A percentile compares a stretch with the other conserved stretches of the same genome.
phyloP scores from a whole-genome alignment of 2,113 vertebrate genomes.

The Spea bombifrons region DNA sequence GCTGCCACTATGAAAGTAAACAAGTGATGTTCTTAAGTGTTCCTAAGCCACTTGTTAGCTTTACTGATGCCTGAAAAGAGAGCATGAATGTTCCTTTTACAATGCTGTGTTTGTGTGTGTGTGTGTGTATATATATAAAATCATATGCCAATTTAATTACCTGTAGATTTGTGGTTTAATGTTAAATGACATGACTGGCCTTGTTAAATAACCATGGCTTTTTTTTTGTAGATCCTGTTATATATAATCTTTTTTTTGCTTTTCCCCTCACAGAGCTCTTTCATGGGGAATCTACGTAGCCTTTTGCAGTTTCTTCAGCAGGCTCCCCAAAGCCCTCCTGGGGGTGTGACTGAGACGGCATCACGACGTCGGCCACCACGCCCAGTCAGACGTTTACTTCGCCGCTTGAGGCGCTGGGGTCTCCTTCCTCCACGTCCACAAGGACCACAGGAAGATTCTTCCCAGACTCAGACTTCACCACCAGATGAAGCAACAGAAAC shows the following conservation, averaged over 20 bases:
- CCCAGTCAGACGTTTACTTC: slow-evolving; percentile 72
- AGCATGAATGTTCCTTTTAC: too few species aligned
- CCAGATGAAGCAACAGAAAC: not conserved
- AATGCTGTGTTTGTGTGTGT: too few species aligned
- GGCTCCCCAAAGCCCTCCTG: slow-evolving; percentile 60
- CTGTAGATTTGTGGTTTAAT: too few species aligned
- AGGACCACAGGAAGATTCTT: slow-evolving; percentile 55
- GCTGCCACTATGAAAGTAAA: too few species aligned
- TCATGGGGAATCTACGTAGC: slow-evolving; percentile 79
- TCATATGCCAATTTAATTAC: too few species aligned
- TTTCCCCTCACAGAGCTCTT: slow-evolving; percentile 64
- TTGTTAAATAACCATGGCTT: too few species aligned
- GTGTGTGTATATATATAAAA: too few species aligned
- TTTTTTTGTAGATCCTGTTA: too few species aligned
- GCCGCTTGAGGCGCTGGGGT: slow-evolving; percentile 80
- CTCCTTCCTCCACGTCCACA: slow-evolving; percentile 69
- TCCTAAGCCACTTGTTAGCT: too few species aligned
- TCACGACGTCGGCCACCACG: slow-evolving; percentile 72
- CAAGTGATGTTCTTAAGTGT: too few species aligned
- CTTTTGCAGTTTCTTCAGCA: slow-evolving; percentile 82
- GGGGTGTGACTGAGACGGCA: slow-evolving; percentile 46
- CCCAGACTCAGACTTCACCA: slow-evolving; percentile 31
- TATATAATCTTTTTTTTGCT: not conserved
- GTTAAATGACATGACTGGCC: too few species aligned
- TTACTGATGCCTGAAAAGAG: too few species aligned